Conservation (phyloP, 2,888 invertebrate genomes). For the Tachina fera region DNA sequence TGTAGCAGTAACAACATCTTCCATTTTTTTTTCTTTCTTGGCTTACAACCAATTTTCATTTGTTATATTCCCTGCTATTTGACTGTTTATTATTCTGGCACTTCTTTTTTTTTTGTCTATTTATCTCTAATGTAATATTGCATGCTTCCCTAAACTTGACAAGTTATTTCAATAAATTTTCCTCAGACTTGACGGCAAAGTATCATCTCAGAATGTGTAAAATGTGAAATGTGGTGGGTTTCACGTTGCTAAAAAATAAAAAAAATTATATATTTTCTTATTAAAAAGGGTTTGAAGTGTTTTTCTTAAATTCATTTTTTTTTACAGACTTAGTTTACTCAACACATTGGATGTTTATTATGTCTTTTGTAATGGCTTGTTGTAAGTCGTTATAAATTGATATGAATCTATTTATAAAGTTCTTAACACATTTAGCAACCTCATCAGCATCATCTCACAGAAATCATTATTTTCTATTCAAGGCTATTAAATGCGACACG, state of each 20-base stretch:
- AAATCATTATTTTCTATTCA: slow-evolving; percentile 19
- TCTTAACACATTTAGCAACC: slow-evolving; percentile 35
- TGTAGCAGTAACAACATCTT: slow-evolving; percentile 64
- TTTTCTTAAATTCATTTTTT: slow-evolving; percentile 19
- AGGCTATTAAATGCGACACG: slow-evolving; percentile 13
- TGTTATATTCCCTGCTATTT: slow-evolving; percentile 16
- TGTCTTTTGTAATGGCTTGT: neutral
- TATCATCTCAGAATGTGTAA: neutral
- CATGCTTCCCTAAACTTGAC: slow-evolving; percentile 21
- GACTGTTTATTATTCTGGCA: neutral
- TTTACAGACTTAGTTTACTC: neutral
- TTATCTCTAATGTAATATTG: slow-evolving; percentile 1
- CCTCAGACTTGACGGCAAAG: neutral
- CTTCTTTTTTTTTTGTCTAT: slow-evolving; percentile 14
- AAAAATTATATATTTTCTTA: neutral
- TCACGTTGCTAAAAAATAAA: neutral
- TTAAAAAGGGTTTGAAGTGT: slow-evolving; percentile 9
- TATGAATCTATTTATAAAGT: slow-evolving; percentile 49
- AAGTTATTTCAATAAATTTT: slow-evolving; percentile 52
- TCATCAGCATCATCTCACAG: slow-evolving; percentile 23
- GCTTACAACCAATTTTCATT: slow-evolving; percentile 11
- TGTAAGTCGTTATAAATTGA: slow-evolving; percentile 34
- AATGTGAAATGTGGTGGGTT: neutral
- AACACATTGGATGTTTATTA: neutral
- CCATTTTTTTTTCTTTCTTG: slow-evolving; percentile 55